These are phyloP conservation scores for Acromyrmex heyeri DNA, from an alignment of 1,140 invertebrate species.

Conservation along the genomic window DNA sequence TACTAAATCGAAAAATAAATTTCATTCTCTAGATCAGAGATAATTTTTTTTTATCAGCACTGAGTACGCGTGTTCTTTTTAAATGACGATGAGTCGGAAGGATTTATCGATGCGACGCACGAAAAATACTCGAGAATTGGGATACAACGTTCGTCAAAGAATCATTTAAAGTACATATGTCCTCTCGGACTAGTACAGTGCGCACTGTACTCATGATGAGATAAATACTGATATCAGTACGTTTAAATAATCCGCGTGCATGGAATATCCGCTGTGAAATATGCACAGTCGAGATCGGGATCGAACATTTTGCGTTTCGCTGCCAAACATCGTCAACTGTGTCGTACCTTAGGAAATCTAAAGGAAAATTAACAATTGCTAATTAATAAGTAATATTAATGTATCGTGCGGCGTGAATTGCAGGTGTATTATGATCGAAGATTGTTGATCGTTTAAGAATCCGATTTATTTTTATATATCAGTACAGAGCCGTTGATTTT, in stretches of 20 bases:
- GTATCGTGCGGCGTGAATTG: not conserved
- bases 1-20: too few relatives aligned
- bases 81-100: not conserved
- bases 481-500: not conserved
- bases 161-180: not conserved
- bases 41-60: too few relatives aligned
- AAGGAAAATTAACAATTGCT: not conserved
- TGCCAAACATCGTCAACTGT: not conserved
- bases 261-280: not conserved
- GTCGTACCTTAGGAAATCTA: not conserved
- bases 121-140: not conserved
- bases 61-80: too few relatives aligned
- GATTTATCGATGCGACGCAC: not conserved
- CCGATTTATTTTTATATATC: not conserved
- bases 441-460: not conserved
- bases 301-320: not conserved
- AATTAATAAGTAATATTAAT: not conserved
- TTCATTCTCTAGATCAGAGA: too few relatives aligned
- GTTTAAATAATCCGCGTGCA: not conserved
- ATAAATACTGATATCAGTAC: not conserved
- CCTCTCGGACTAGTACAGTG: not conserved
- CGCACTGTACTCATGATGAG: slow-evolving; percentile 5
- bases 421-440: not conserved
- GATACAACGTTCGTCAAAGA: not conserved
- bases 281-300: slow-evolving; percentile 9